phyloP scores from a whole-genome alignment of 2,113 vertebrate species.

The Chamaetylas fuelleborni region DNA sequence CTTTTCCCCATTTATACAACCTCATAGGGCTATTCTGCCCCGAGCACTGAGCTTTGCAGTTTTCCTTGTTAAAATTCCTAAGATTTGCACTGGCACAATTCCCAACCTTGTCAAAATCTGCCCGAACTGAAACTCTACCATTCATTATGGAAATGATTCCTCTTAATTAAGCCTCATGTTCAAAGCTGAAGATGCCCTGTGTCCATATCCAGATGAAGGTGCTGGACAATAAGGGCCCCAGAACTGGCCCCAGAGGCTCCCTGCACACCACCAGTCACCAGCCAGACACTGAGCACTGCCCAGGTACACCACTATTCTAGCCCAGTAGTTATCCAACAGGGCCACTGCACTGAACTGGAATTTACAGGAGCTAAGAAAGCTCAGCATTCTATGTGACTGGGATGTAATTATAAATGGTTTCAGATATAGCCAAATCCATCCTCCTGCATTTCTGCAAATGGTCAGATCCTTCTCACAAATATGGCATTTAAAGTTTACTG shows the following conservation, averaged over 20 bases:
- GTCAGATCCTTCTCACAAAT: background rate
- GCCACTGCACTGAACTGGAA: background rate
- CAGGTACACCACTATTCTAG: background rate
- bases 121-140: background rate
- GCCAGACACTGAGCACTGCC: background rate
- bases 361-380: background rate
- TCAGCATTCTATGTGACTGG: background rate
- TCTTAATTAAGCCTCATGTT: background rate
- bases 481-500: background rate
- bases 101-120: background rate
- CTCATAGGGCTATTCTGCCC: background rate
- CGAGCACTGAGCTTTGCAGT: fast-evolving
- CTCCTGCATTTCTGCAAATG: background rate
- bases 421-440: background rate
- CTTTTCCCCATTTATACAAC: background rate
- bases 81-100: background rate
- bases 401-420: background rate
- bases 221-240: background rate
- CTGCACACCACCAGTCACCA: background rate
- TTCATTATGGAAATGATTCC: background rate
- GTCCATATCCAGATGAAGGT: background rate
- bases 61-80: background rate
- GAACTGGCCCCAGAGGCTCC: background rate
- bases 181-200: background rate
- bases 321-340: background rate